phyloP scores from a whole-genome alignment of 2,888 invertebrate species.

The Dermolepida albohirtum region DNA sequence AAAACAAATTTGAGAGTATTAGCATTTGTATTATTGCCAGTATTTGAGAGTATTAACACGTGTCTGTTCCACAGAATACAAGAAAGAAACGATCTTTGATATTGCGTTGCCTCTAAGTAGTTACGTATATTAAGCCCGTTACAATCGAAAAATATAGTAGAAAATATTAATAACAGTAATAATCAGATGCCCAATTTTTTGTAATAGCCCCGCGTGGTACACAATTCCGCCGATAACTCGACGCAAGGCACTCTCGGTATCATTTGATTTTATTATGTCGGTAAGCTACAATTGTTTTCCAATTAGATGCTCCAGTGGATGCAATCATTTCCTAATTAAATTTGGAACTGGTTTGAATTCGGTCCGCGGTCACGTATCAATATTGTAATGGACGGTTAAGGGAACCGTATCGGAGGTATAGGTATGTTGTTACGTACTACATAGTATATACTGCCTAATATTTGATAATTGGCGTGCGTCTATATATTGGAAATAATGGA shows the following conservation, averaged over 20 bases:
- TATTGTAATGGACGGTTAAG: slow-evolving; percentile 36
- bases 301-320: slow-evolving; percentile 49
- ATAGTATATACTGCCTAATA: slow-evolving; percentile 4
- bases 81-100: too few relatives aligned
- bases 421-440: too few relatives aligned
- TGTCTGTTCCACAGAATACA: too few relatives aligned
- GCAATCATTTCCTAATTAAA: slow-evolving; percentile 51
- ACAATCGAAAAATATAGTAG: neutral
- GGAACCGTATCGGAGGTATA: neutral
- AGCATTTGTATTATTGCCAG: too few relatives aligned
- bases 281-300: slow-evolving; percentile 49
- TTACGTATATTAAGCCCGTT: too few relatives aligned
- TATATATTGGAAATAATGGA: neutral
- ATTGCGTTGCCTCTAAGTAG: too few relatives aligned
- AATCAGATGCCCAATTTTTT: slow-evolving; percentile 21
- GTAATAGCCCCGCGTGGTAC: neutral
- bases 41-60: too few relatives aligned
- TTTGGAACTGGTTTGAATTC: slow-evolving; percentile 42
- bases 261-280: slow-evolving; percentile 46
- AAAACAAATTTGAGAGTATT: too few relatives aligned
- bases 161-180: slow-evolving; percentile 32
- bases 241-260: slow-evolving; percentile 14
- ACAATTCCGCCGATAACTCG: slow-evolving; percentile 22
- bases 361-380: slow-evolving; percentile 41
- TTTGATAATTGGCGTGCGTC: slow-evolving; percentile 5